A percentile compares a stretch with the other conserved stretches of the same genome.
Conservation (phyloP, 2,888 invertebrate species). For the Dynastes grantii region DNA sequence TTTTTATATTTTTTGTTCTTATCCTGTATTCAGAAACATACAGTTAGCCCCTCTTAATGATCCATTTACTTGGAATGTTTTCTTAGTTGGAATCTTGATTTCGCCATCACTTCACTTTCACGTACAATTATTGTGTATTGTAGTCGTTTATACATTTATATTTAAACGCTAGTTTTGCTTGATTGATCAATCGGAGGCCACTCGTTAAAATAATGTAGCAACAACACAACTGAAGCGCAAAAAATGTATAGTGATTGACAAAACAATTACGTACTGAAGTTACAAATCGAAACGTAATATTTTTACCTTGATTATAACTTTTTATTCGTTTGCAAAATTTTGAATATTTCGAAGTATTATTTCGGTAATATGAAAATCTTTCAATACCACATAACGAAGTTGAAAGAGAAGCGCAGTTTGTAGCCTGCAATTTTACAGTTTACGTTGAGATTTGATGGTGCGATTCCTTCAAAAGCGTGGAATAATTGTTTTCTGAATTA, state of each 20-base stretch:
- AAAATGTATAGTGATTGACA: not conserved
- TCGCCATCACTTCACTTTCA: constrained; percentile 17
- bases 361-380: too few species aligned
- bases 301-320: too few species aligned
- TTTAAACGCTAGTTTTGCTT: constrained; percentile 2
- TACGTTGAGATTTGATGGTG: not conserved
- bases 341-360: too few species aligned
- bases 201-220: constrained; percentile 12
- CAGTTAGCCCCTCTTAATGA: too few species aligned
- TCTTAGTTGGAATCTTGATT: not conserved
- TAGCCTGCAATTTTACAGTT: not conserved
- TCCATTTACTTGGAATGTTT: not conserved
- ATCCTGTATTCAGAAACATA: too few species aligned
- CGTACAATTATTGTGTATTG: constrained; percentile 2
- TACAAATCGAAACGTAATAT: not conserved
- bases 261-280: not conserved
- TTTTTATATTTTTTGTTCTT: too few species aligned
- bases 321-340: too few species aligned
- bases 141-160: not conserved
- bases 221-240: not conserved
- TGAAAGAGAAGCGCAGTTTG: too few species aligned
- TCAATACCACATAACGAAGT: too few species aligned
- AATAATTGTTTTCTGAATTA: too few species aligned
- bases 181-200: constrained; percentile 21
- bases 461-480: too few species aligned